Conservation (phyloP, 2,797 vertebrate species). For the Acanthurus lineatus region DNA sequence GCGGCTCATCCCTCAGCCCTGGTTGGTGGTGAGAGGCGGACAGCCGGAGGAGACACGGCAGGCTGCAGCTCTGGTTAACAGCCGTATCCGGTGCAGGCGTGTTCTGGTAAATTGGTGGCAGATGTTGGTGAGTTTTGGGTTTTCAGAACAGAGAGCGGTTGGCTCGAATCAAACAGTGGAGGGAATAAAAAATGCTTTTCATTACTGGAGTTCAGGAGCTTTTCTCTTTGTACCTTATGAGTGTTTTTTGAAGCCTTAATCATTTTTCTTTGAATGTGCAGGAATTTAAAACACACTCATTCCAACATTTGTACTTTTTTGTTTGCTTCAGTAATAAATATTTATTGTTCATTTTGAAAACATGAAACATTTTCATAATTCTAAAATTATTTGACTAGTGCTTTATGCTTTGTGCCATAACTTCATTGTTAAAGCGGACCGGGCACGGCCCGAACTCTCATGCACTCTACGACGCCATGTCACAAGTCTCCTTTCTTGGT, state of each 20-base stretch:
- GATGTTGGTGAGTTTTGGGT: slow-evolving; percentile 55
- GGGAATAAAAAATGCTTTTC: slow-evolving; percentile 26
- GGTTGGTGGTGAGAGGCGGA: slow-evolving; percentile 50
- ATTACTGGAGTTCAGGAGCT: slow-evolving; percentile 1
- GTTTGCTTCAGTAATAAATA: no score
- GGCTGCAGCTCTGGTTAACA: slow-evolving; percentile 54
- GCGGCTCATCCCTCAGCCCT: slow-evolving; percentile 53
- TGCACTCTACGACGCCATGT: no score
- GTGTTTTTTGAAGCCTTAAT: not conserved
- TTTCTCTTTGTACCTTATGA: not conserved
- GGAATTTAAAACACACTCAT: not conserved
- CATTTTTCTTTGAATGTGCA: not conserved
- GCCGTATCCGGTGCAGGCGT: slow-evolving; percentile 42
- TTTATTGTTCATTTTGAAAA: no score
- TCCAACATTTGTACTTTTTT: not conserved
- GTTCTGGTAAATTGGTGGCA: slow-evolving; percentile 64
- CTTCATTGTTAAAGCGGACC: no score
- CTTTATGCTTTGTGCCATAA: no score
- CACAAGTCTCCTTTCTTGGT: no score
- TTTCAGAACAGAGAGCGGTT: slow-evolving; percentile 1
- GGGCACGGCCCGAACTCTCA: no score
- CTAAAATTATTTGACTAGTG: no score
- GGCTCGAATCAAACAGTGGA: slow-evolving; percentile 21
- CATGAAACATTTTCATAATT: no score
- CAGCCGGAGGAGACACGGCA: slow-evolving; percentile 29